Base-by-base conservation (phyloP, 2,113 vertebrate species). In the Callopanchax toddi region DNA sequence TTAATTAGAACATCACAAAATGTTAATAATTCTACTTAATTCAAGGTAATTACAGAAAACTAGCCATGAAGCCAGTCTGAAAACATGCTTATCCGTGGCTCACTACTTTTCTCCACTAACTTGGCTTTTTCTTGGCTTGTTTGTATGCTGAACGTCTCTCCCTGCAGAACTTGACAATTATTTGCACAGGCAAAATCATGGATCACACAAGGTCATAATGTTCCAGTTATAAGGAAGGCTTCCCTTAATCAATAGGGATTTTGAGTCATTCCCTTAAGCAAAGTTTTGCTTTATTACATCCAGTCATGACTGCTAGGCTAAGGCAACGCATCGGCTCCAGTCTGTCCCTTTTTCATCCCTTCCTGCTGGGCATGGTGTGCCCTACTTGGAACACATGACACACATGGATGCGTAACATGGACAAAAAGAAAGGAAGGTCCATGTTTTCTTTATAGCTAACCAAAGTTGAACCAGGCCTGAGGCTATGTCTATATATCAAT, bases 321-420 rank as follows among this genome's bases (percentile, higher is more conserved):
- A 74, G 77, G 52, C 64, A 77, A 80, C 70, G 52, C 75, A 76
- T 79, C 3, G 50, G 66, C 73, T 60, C 60, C 18, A 59, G 67
- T 82, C 60, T 53, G 48, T 48, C 67, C 60, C 32, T 59, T 62
- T 48, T 56, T 53, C 16, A 32, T 60, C 53, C 62, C 52, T 29
- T 71, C 69, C 86, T 88, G 76, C 74, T 74, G 79, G 86, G 71
- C 60, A 68, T 80, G 37, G 34, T 56, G 49, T 84, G 81, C 72
- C 77, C 74, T 84, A 84, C 66, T 83, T 84, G 70, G 80, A 83
- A 79, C 67, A 72, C 71, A 74, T 68, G 69, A 76, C 60, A 76
- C 81, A 74, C 57, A 68, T 49, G 67, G 57, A 70, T 77, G 34
- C 45, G 34, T 49, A 85, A 73, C 46, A 67, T 37, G 74, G 67